Evolutionary conservation across 2,888 invertebrate species (phyloP), one percentile per base, ranked within the genome.

Genomic region (Tipula confusa): DNA sequence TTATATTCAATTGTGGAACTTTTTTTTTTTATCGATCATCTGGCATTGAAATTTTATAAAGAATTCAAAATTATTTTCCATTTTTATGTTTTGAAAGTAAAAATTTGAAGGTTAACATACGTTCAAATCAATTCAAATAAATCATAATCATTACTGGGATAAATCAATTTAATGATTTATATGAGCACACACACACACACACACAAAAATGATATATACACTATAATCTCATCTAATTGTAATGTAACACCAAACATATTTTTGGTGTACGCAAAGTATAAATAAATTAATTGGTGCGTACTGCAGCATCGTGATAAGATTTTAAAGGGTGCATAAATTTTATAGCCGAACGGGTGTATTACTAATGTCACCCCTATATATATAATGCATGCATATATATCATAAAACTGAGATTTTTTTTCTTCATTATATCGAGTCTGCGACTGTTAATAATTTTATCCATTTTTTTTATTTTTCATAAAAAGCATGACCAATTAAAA

Each of bases 171-270:
- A 24, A 64, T 64, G 64, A 64, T 64, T 64, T 64, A 64, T 24
- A 48, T 48, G 18, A 18, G 18, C 48, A 9, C 24, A 11, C 9
- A 38, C 13, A 7, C 31, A n/a, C 43, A n/a, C n/a, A n/a, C n/a
- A n/a, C n/a, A 33, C 33, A 11, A 33, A 11, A 9, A 33, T 33
- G 6, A 33, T 33, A 11, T 33, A 11, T 11, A 11, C 11, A 4
- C 11, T 9, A 33, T 64, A 64, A 64, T 64, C 64, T 64, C 64
- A 11, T 11, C 64, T 64, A 64, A 64, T 64, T 64, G 64, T 64
- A 64, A 64, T 64, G 64, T 64, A 64, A 64, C 64, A 64, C 64
- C 64, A 64, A 64, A 24, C 64, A 64, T 64, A 64, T 64, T 24
- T 43, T 64, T 64, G 7, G 64, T 38, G 38, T 38, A 38, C 38